Conservation (phyloP, 1,140 invertebrate species). For the Archivesica marissinica region DNA sequence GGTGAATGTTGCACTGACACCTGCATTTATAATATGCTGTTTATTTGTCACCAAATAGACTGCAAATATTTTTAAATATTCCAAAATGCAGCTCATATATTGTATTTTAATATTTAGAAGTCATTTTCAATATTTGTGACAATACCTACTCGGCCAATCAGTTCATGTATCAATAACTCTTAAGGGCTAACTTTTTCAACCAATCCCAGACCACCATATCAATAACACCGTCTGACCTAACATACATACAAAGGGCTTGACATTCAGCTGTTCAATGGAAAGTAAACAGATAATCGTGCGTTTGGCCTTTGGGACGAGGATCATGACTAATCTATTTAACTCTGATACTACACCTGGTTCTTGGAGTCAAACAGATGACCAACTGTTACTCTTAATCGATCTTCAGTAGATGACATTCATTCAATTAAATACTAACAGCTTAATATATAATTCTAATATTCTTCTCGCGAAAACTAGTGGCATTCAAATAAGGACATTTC, state of each 20-base stretch:
- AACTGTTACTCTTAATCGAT: neutral
- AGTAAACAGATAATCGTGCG: neutral
- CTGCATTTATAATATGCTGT: too few relatives aligned
- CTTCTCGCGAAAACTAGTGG: neutral
- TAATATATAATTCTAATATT: neutral
- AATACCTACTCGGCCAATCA: too few relatives aligned
- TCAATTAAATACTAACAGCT: neutral
- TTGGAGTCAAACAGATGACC: neutral
- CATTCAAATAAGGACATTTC: neutral
- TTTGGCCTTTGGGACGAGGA: neutral
- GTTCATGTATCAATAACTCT: too few relatives aligned
- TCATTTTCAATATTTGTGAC: too few relatives aligned
- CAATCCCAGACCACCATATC: neutral
- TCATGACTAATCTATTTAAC: too few relatives aligned
- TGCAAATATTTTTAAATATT: too few relatives aligned
- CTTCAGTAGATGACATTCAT: constrained; percentile 18
- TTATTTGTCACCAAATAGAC: too few relatives aligned
- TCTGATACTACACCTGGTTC: neutral
- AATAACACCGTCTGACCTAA: too few relatives aligned
- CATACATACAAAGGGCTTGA: neutral
- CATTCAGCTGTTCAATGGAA: neutral
- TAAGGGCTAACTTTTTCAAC: neutral
- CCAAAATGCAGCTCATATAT: too few relatives aligned
- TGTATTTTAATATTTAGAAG: too few relatives aligned
- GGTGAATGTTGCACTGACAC: too few relatives aligned